Evolutionary conservation across 2,113 vertebrate species (phyloP), one percentile per base, ranked within the genome.

Genomic region (Nasalis larvatus): DNA sequence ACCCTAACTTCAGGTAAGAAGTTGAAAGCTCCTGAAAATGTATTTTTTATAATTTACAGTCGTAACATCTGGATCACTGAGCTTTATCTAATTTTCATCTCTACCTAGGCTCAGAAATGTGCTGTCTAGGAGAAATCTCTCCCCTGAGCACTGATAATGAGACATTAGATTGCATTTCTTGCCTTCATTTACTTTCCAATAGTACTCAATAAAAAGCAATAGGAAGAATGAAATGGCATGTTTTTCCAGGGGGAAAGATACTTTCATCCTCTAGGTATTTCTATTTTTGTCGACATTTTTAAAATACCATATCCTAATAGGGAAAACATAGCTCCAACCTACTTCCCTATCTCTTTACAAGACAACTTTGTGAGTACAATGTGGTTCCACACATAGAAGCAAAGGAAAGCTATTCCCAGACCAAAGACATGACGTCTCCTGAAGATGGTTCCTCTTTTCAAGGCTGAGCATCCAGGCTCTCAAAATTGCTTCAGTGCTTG

Each of bases 221-320:
- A 40, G 42, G 74, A 86, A 83, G 71, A 95, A 86, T 42, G 6
- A 96, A 94, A 91, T 95, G 37, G 3, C 35, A 11, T 85, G 83
- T 73, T 96, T 95, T 93, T 85, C 92, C 42, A 86, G 27, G 45
- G 63, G 73, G 40, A 95, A 54, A 81, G 71, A 96, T 60, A 96
- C 85, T 94, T 96, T 84, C 84, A 76, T 45, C 77, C 47, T 71
- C 32, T 47, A 77, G 16, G 10, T 47, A 69, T 84, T 93, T 93
- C 47, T 83, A 37, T 81, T 96, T 96, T 90, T 92, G 90, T 4
- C 87, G 6, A 47, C 37, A 95, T 66, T 96, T 91, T 14, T 1
- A 66, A 90, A 91, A 68, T 74, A 71, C n/a, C 21, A 60, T 37
- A 69, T 56, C 37, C 42, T 83, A 69, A 63, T 4, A 80, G 45